Evolutionary conservation across 2,797 vertebrate genomes (phyloP), one percentile per base, ranked within the genome.

Genomic region (Pangasius sanitwongsei): DNA sequence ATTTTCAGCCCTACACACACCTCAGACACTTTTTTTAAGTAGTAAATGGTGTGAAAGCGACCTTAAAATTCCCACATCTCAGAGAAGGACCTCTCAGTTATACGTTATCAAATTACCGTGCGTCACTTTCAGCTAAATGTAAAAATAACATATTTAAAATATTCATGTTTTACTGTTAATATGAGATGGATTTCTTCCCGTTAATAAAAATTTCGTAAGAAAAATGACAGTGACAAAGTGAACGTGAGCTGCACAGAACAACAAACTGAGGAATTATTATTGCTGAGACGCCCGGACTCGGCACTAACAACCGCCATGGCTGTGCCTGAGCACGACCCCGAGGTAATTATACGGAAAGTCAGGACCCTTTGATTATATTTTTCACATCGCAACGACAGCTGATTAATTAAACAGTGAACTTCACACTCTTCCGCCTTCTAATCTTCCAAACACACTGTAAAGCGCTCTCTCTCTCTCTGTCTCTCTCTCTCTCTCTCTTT

Each of bases 361-460:
- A 83, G 37, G 57, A 65, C 81, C 25, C 37, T 83, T 44, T 83
- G 59, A 83, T 83, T 63, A 61, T 59, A 59, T 57, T 59, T 63
- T 63, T 67, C 69, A 65, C 80, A 48, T 34, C 12, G 6, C 41
- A 74, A 83, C 15, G 59, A 84, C 37, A 75, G 37, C n/a, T 88
- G 28, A 83, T 74, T 70, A 48, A 88, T 84, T 31, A 83, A 83
- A 83, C 61, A 87, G 67, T 34, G 37, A 83, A 57, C 80, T 48
- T 72, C 80, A 88, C 41, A 59, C 37, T 31, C 25, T 74, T 81
- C 86, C 20, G 28, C 69, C 55, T 25, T 61, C 37, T 69, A n/a
- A 83, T 83, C 81, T 83, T 63, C 13, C 57, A 16, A 63, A 41
- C n/a, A 37, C 53, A 81, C 31, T 82, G 55, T 82, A 61, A 61